Conservation (phyloP, 2,888 invertebrate genomes). For the Himalopsyche kuldschensis region DNA sequence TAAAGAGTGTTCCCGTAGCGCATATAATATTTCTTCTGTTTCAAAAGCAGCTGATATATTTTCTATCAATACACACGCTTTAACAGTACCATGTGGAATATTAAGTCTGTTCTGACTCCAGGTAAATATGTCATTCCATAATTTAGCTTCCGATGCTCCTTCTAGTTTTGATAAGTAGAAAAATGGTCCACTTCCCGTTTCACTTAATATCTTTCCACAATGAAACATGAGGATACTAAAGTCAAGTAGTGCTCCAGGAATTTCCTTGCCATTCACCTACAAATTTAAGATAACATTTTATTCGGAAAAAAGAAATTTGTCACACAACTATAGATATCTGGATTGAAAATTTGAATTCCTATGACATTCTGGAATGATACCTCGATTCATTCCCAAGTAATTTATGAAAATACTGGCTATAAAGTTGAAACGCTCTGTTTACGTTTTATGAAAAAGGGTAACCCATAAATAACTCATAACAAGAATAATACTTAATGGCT, state of each 20-base stretch:
- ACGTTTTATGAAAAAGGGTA: not conserved
- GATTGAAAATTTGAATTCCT: no score
- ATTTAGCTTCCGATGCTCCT: constrained; percentile 63
- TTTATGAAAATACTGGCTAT: no score
- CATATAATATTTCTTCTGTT: constrained; percentile 69
- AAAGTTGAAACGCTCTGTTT: no score
- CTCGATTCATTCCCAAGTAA: no score
- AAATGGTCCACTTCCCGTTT: constrained; percentile 65
- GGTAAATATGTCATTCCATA: constrained; percentile 72
- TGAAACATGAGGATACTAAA: constrained; percentile 70
- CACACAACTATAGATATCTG: not conserved
- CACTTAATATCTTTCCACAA: constrained; percentile 58
- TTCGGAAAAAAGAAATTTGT: not conserved
- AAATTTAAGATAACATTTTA: not conserved
- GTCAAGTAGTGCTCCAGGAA: constrained; percentile 70
- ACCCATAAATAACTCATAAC: not conserved
- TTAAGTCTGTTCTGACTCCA: constrained; percentile 62
- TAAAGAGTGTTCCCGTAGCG: constrained; percentile 65
- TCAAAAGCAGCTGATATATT: constrained; percentile 70
- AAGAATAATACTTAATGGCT: not conserved
- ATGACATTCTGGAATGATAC: no score
- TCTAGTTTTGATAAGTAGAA: constrained; percentile 71
- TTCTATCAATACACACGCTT: constrained; percentile 73
- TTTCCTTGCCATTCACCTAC: constrained; percentile 62
- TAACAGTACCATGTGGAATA: constrained; percentile 65